Percentiles rank a stretch among this genome's conserved stretches.
phyloP scores from a whole-genome alignment of 2,797 vertebrate species.

The Lutra lutra region DNA sequence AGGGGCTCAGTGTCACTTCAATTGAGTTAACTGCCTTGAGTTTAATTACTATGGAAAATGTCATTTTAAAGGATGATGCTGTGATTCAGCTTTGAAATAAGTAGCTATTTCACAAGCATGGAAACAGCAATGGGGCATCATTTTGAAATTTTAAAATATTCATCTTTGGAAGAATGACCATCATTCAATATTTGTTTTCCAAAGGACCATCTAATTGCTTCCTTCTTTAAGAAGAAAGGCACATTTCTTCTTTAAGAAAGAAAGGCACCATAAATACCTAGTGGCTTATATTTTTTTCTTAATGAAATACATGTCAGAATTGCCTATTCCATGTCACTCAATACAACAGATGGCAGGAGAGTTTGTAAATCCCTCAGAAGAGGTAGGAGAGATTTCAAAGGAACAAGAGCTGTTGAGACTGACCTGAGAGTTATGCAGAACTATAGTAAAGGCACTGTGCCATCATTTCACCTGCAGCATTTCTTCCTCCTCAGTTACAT shows the following conservation, averaged over 20 bases:
- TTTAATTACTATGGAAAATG: not conserved
- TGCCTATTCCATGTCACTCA: not conserved
- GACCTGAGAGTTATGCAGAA: not conserved
- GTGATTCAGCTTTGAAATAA: not conserved
- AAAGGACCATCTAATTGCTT: not conserved
- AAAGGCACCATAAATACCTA: not conserved
- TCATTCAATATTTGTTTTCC: not conserved
- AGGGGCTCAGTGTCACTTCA: not conserved
- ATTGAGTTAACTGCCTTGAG: not conserved
- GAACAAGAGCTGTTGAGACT: not conserved
- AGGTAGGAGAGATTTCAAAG: not conserved
- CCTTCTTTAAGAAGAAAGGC: not conserved
- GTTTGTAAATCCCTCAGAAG: not conserved
- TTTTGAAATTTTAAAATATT: slow-evolving; percentile 25
- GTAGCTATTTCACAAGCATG: not conserved
- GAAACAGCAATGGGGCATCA: not conserved
- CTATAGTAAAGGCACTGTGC: not conserved
- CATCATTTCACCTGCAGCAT: not conserved
- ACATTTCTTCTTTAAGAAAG: not conserved
- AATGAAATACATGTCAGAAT: not conserved
- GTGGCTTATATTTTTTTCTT: not conserved
- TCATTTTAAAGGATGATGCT: not conserved
- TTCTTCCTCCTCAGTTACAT: not conserved
- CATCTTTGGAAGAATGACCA: not conserved
- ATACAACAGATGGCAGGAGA: not conserved